phyloP scores from a whole-genome alignment of 2,888 invertebrate genomes.

The Dasysyrphus tricinctus region DNA sequence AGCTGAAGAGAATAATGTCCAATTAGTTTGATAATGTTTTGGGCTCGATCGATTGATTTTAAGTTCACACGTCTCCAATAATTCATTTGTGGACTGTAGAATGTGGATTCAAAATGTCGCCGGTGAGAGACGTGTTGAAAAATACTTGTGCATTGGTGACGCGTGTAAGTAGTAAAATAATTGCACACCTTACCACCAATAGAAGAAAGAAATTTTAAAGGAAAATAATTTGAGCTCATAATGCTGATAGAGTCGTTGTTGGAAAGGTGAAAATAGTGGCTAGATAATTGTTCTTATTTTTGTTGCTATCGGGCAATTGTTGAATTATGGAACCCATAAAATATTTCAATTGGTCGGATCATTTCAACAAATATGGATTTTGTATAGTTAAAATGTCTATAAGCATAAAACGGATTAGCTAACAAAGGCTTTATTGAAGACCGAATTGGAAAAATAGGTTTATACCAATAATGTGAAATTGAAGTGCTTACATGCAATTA shows the following conservation, averaged over 20 bases:
- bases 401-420: slow-evolving; percentile 23
- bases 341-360: not conserved
- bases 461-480: not conserved
- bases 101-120: slow-evolving; percentile 59
- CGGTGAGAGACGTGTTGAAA: slow-evolving; percentile 41
- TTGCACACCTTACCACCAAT: slow-evolving; percentile 8
- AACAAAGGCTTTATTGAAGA: not conserved
- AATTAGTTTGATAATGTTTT: slow-evolving; percentile 39
- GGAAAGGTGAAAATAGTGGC: slow-evolving; percentile 15
- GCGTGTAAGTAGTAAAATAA: slow-evolving; percentile 26
- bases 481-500: not conserved
- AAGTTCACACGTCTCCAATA: slow-evolving; percentile 56
- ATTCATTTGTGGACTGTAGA: slow-evolving; percentile 67
- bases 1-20: not conserved
- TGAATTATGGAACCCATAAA: slow-evolving; percentile 10
- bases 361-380: slow-evolving; percentile 8
- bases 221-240: slow-evolving; percentile 25
- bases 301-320: slow-evolving; percentile 35
- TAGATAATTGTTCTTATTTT: not conserved
- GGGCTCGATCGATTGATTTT: slow-evolving; percentile 13
- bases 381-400: not conserved
- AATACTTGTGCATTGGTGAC: slow-evolving; percentile 56
- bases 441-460: not conserved
- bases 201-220: not conserved
- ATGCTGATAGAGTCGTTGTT: slow-evolving; percentile 36